Base-by-base conservation (phyloP, 1,140 invertebrate genomes). In the Copidosoma floridanum region DNA sequence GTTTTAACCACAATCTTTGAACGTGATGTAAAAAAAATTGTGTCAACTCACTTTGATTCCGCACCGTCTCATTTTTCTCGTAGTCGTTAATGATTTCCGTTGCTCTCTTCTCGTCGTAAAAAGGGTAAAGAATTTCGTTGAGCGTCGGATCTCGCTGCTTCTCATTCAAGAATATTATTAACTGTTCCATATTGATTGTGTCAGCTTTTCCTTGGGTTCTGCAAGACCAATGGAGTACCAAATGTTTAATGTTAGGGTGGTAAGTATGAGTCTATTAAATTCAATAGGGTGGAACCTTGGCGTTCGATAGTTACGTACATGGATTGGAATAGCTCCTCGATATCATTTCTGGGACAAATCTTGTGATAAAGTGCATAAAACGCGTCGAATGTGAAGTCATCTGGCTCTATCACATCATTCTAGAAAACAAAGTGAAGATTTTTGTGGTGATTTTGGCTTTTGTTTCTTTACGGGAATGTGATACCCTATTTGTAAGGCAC, bases 301-400 rank as follows among this genome's bases (percentile, higher is more conserved):
- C 0, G 6, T 8, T 32, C 16, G 40, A 16, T 43, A 26, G 48
- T 11, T 61, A 88, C 92, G 89, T 84, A 99, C 97, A 99, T 91
- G 46, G 92, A 91, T 76, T 95, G 89, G 76, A 98, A 99, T 5
- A 99, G 81, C 78, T 99, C 96, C 79, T 99, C 97, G 67, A 99
- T 99, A 77, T 99, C 98, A 71, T 97, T 98, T 65, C 98, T 85
- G 8, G 98, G 98, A 78, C 98, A 99, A 68, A 99, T 98, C 82
- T 97, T 99, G 78, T 99, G 96, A 79, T 99, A 99, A 1, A 99
- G 82, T 38, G 92, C 90, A 81, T 98, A 98, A 80, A 99, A 99
- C 75, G 98, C 98, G 63, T 99, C 97, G 78, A 99, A 99, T 1
- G 97, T 99, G 75, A 99, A 99, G 57, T 93, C 90, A 52, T 88